A percentile compares a stretch with the other conserved stretches of the same genome.
These are phyloP conservation scores for Drosophila eugracilis DNA, from an alignment of 1,140 invertebrate species.

Conservation along the genomic window DNA sequence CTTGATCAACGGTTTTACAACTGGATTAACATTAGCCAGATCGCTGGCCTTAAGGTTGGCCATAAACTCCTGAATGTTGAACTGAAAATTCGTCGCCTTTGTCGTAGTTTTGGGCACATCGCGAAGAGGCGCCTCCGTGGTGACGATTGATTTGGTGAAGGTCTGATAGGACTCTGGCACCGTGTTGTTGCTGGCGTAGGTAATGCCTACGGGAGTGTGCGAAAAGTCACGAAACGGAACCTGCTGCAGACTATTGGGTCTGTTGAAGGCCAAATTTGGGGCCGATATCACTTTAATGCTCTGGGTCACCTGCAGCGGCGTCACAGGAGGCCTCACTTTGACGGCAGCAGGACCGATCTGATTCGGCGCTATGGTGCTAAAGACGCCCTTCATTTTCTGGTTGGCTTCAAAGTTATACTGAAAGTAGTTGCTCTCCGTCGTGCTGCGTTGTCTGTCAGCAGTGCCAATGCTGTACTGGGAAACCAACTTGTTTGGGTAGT, in stretches of 20 bases:
- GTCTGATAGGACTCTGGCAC: constrained; percentile 75
- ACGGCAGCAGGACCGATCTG: constrained; percentile 50
- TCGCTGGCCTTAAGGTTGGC: constrained; percentile 71
- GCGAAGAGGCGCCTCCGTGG: constrained; percentile 30
- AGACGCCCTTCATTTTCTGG: constrained; percentile 78
- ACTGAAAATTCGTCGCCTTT: constrained; percentile 58
- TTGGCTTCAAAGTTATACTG: constrained; percentile 79
- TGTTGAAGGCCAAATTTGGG: constrained; percentile 62
- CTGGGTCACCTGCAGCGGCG: constrained; percentile 60
- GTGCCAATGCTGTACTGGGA: constrained; percentile 74
- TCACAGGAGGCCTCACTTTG: constrained; percentile 55
- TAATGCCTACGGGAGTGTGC: constrained; percentile 59
- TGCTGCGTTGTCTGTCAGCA: constrained; percentile 10
- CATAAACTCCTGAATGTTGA: constrained; percentile 79
- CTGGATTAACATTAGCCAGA: constrained; percentile 68
- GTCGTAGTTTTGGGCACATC: constrained; percentile 29
- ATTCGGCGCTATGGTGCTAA: constrained; percentile 50
- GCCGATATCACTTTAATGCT: constrained; percentile 71
- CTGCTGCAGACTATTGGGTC: constrained; percentile 39
- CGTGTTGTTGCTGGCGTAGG: constrained; percentile 56
- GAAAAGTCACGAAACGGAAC: constrained; percentile 50
- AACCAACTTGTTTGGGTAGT: constrained; percentile 58
- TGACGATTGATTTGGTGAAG: constrained; percentile 55
- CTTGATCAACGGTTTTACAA: constrained; percentile 72
- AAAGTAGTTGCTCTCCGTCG: constrained; percentile 80